Base-by-base conservation (phyloP, 2,888 invertebrate genomes). In the Steinernema scapterisci region DNA sequence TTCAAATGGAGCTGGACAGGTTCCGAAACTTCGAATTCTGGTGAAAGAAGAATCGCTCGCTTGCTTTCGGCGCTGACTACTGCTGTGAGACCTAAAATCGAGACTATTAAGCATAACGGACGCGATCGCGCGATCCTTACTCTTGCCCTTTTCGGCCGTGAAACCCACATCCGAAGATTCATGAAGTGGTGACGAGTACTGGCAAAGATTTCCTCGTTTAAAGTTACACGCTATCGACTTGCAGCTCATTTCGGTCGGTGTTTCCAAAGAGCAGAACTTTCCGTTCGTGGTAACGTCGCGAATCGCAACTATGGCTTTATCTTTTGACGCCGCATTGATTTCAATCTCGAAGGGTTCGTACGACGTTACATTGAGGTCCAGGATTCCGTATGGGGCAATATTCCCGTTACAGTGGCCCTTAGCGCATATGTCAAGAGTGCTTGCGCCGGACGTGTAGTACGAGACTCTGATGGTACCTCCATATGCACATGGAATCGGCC, bases 191-290 rank as follows among this genome's bases (percentile, higher is more conserved):
- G 63, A 63, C 7, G 63, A 31, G 31, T 63, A 63, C 16, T 19
- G 1, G 63, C 63, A 63, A n/a, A 63, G 63, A 2, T 63, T n/a
- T 5, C 63, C 38, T 27, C 25, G 63, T 70, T 70, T 74, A 75
- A 85, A 85, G 38, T 76, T 71, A 72, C 86, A 86, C 23, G 77
- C 71, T n/a, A 86, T 52, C 27, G 81, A 79, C 63, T 82, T 80
- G 70, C 86, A 86, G 1, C 84, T 78, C n/a, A 85, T 80, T 73
- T 84, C 81, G 54, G 83, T 82, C 0, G 82, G 79, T 0, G 85
- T 80, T 71, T 82, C 77, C 38, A 86, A 73, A 0, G 81, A 80
- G 73, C 86, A 86, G 21, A 85, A 81, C 1, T 83, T 77, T 6
- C 83, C 85, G 11, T 79, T 79, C 13, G 81, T 79, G 9, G 75